Evolutionary conservation across 2,888 invertebrate genomes (phyloP), one percentile per base, ranked within the genome.

Genomic region (Epinotia bilunana): DNA sequence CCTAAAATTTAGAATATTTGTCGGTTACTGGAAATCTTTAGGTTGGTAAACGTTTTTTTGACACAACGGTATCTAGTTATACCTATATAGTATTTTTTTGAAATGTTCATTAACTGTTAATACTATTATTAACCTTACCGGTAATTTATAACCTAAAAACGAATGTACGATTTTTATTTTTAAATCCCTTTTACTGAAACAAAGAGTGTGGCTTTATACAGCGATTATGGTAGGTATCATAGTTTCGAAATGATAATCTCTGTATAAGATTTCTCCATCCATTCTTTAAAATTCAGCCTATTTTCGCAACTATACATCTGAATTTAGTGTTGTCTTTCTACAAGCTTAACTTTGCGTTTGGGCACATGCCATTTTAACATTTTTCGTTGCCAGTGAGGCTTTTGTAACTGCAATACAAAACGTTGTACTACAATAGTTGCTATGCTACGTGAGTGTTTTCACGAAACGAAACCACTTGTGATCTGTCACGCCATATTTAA

Each of bases 401-500:
- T 62, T 53, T 5, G 3, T 16, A 63, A 63, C 55, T 5, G 62
- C 20, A 58, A 53, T 53, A 57, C 20, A 68, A 13, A 58, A 43
- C 0, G 1, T 16, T 20, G 46, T 20, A 53, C 53, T 20, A 53
- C 53, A 49, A 18, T 71, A 39, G 16, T 39, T 13, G 61, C 58
- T 62, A 68, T 9, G 61, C 58, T 62, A 68, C 68, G 62, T 62
- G 68, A 68, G 62, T 73, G 57, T 69, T 57, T 73, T 57, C 74
- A 69, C 62, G 63, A 18, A 55, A 69, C 62, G 63, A 18, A 55
- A 43, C 69, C 57, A 63, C 74, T 67, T 60, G 13, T 33, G 20
- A 46, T 55, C 39, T 23, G 18, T 74, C 74, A 70, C 70, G 63
- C 74, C 74, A 74, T 74, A 23, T 70, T 70, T 60, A 49, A 74